These are phyloP conservation scores for Temnothorax nylanderi DNA, from an alignment of 1,140 invertebrate genomes.

Conservation along the genomic window DNA sequence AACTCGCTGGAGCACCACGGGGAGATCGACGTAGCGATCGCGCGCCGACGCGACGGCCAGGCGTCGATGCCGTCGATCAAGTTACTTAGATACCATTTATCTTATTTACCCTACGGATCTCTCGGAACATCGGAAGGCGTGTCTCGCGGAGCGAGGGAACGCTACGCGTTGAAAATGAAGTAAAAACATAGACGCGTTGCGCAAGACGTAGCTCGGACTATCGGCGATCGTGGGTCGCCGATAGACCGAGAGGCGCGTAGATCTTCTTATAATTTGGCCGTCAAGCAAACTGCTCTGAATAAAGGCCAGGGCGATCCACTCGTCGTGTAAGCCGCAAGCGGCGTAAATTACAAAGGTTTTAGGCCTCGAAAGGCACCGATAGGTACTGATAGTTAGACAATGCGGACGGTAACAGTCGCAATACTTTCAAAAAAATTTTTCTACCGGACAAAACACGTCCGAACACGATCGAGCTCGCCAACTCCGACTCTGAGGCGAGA, in stretches of 20 bases:
- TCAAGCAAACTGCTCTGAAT: too few species aligned
- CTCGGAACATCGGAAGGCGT: neutral
- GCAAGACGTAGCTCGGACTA: neutral
- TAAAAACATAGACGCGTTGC: neutral
- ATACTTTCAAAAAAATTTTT: too few species aligned
- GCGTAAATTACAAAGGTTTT: too few species aligned
- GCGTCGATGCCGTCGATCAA: neutral
- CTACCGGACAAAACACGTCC: too few species aligned
- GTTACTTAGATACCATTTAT: slow-evolving; percentile 18
- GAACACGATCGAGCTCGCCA: too few species aligned
- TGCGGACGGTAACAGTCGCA: too few species aligned
- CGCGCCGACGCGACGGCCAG: neutral
- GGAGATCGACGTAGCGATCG: neutral
- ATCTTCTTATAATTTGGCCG: too few species aligned
- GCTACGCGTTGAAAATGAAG: neutral
- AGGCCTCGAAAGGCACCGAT: too few species aligned
- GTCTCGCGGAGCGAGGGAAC: too few species aligned
- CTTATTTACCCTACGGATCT: neutral
- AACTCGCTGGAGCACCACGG: neutral
- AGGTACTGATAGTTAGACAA: too few species aligned
- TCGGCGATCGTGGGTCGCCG: neutral
- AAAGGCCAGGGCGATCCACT: too few species aligned
- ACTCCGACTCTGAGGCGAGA: neutral
- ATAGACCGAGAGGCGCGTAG: neutral
- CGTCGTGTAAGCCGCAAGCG: too few species aligned